A percentile compares a stretch with the other conserved stretches of the same genome.
Conservation (phyloP, 1,140 invertebrate genomes). For the Luehdorfia chinensis region DNA sequence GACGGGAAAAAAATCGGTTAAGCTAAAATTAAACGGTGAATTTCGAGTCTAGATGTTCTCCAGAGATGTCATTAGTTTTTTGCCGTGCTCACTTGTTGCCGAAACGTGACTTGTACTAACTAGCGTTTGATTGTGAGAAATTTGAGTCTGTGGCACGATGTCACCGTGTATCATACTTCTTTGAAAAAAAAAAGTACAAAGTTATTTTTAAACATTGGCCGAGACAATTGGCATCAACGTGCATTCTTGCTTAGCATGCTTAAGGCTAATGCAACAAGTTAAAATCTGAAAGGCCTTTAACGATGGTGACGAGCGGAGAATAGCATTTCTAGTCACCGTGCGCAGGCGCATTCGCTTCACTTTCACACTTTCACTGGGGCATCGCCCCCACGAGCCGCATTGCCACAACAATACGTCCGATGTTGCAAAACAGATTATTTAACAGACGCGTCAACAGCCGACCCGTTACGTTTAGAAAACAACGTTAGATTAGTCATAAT, state of each 20-base stretch:
- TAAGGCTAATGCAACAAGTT: background rate
- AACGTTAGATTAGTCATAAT: no score
- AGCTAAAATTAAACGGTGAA: background rate
- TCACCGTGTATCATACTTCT: background rate
- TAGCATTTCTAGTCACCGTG: constrained; percentile 29
- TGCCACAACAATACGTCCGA: constrained; percentile 39
- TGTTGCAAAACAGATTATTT: constrained; percentile 67
- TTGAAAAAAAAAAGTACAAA: background rate
- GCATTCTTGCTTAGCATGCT: no score
- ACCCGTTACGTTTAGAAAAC: no score
- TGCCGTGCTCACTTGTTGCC: constrained; percentile 12
- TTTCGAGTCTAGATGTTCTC: constrained; percentile 7
- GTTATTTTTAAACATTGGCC: background rate
- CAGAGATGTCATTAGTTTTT: constrained; percentile 15
- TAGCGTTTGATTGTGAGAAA: constrained; percentile 18
- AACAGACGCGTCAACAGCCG: constrained; percentile 35
- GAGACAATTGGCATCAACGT: constrained; percentile 1
- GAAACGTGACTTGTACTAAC: constrained; percentile 24
- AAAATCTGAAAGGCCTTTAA: constrained; percentile 1
- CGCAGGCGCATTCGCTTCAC: constrained; percentile 59
- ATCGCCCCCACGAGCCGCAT: constrained; percentile 46
- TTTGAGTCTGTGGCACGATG: background rate
- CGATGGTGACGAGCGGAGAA: background rate
- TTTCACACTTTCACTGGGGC: constrained; percentile 73
- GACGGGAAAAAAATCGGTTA: no score